Percentiles rank a stretch among this genome's conserved stretches.
Conservation (phyloP, 2,888 invertebrate genomes). For the Exocentrus adspersus region DNA sequence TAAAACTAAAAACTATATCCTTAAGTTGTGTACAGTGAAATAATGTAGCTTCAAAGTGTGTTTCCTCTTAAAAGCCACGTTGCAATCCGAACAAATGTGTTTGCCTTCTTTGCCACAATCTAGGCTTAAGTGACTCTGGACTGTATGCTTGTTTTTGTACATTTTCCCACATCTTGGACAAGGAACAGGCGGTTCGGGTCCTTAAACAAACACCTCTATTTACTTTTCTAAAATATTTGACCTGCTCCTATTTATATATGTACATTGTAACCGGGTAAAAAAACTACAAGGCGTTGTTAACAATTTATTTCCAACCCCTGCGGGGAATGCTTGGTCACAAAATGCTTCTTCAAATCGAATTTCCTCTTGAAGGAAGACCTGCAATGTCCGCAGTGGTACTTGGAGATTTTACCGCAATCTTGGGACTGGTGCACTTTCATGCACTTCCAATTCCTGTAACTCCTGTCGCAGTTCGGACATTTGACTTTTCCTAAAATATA, state of each 20-base stretch:
- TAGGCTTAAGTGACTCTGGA: slow-evolving; percentile 56
- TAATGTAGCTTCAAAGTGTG: slow-evolving; percentile 63
- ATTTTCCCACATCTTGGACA: slow-evolving; percentile 47
- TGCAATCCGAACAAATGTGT: slow-evolving; percentile 15
- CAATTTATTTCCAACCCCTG: background rate
- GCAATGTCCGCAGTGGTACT: slow-evolving; percentile 39
- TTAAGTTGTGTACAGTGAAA: background rate
- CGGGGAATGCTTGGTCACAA: background rate
- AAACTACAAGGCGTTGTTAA: background rate
- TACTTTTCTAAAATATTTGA: too few species aligned
- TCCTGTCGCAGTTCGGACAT: slow-evolving; percentile 58
- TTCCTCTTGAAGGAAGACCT: slow-evolving; percentile 71
- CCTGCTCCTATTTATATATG: too few species aligned
- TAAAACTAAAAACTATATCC: too few species aligned
- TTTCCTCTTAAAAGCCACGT: slow-evolving; percentile 18
- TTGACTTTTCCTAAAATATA: background rate
- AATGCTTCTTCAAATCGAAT: slow-evolving; percentile 62
- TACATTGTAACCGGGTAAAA: background rate
- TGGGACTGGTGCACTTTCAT: slow-evolving; percentile 60
- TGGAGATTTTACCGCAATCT: slow-evolving; percentile 54
- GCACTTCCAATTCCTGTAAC: slow-evolving; percentile 59
- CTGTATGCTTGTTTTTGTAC: slow-evolving; percentile 45
- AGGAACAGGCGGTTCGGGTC: too few species aligned
- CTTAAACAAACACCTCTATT: too few species aligned
- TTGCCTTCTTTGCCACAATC: slow-evolving; percentile 58